Evolutionary conservation across 2,888 invertebrate species (phyloP).

Genomic region (Philonicus albiceps): DNA sequence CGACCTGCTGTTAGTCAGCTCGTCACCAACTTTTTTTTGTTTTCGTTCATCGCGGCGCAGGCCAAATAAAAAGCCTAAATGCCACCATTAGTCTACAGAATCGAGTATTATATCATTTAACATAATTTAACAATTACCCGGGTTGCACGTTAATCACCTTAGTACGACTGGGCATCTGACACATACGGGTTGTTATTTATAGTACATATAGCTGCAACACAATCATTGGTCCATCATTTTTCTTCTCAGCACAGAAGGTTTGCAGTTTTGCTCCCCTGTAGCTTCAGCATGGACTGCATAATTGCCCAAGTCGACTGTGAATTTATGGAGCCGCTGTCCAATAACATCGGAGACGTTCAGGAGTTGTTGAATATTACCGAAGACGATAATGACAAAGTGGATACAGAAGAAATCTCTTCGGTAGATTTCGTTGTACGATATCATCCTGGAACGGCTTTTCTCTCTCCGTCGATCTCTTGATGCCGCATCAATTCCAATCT

Average conservation of each 20-base stretch:
- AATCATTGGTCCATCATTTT: background rate
- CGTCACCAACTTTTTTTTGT: background rate
- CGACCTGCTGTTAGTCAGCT: background rate
- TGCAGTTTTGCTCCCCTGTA: background rate
- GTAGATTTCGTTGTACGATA: conserved; percentile 15
- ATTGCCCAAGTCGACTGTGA: conserved; percentile 12
- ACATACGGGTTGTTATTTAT: background rate
- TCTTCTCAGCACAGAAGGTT: background rate
- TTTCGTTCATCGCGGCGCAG: background rate
- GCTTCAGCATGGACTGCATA: background rate
- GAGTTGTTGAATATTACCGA: background rate
- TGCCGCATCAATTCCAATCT: conserved; percentile 16
- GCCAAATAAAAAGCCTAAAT: conserved; percentile 2
- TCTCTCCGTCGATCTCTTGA: background rate
- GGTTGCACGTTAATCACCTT: background rate
- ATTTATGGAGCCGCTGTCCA: background rate
- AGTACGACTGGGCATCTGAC: background rate
- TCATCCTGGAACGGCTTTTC: conserved; percentile 11
- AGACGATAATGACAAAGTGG: conserved; percentile 25
- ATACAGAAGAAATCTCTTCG: background rate
- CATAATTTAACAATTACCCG: conserved; percentile 33
- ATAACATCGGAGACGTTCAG: background rate
- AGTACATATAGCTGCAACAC: background rate
- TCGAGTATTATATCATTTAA: conserved; percentile 27
- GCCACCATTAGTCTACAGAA: background rate